Evolutionary conservation across 2,113 vertebrate species (phyloP).

Genomic region (Pelobates fuscus): DNA sequence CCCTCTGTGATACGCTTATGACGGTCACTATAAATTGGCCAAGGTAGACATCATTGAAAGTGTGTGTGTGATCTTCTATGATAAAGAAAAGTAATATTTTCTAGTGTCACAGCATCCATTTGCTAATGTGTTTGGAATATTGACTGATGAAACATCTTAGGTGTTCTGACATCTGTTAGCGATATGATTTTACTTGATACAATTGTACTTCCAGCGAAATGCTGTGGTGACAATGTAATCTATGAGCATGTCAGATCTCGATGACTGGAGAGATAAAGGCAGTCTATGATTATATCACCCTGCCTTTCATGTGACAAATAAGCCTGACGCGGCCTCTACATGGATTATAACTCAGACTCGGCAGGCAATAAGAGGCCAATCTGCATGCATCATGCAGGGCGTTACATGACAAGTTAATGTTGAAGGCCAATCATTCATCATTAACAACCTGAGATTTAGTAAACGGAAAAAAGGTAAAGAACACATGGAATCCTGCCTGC

Average conservation of each 20-base stretch:
- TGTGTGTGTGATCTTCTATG: background rate
- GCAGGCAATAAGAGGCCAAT: background rate
- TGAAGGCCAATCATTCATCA: conserved; percentile 34
- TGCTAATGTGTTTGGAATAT: conserved; percentile 3
- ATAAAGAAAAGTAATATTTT: background rate
- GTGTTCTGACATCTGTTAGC: conserved; percentile 5
- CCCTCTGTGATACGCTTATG: too few relatives aligned
- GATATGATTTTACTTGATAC: conserved; percentile 27
- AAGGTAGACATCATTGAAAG: too few relatives aligned
- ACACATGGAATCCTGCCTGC: background rate
- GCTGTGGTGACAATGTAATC: conserved; percentile 37
- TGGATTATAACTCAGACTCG: conserved; percentile 14
- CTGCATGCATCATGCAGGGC: conserved; percentile 13
- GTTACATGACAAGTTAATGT: conserved; percentile 17
- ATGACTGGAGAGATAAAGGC: conserved; percentile 16
- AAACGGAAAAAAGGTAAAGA: background rate
- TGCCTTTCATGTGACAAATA: conserved; percentile 24
- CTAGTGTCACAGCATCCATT: background rate
- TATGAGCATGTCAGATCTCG: conserved; percentile 33
- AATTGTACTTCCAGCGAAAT: conserved; percentile 34
- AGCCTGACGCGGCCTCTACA: background rate
- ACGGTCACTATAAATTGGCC: too few relatives aligned
- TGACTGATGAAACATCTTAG: conserved; percentile 9
- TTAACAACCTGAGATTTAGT: background rate
- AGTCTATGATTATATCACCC: conserved; percentile 29